These are phyloP conservation scores for Tiliacea aurago DNA, from an alignment of 2,888 invertebrate species.

Conservation along the genomic window DNA sequence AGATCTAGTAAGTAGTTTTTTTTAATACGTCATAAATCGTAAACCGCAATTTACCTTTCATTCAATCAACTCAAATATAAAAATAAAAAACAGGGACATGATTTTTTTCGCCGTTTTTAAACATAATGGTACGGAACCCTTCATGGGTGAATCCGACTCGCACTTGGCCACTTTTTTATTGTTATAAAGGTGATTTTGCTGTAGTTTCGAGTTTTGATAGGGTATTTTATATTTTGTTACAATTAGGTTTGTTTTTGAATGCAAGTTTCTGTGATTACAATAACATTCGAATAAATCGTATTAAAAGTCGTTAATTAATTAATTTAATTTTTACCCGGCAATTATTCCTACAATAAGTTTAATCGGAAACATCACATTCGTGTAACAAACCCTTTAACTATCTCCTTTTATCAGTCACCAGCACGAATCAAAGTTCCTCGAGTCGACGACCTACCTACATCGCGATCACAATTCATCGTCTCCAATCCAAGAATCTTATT, in stretches of 20 bases:
- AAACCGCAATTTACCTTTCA: too few relatives aligned
- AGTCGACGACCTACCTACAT: conserved; percentile 24
- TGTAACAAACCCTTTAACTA: neutral
- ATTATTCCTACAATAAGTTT: neutral
- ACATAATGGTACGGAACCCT: too few relatives aligned
- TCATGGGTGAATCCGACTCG: too few relatives aligned
- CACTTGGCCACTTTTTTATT: too few relatives aligned
- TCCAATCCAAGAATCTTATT: conserved; percentile 47
- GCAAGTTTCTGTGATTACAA: neutral
- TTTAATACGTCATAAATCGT: too few relatives aligned
- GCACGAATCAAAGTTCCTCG: conserved; percentile 28
- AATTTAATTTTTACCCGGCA: too few relatives aligned
- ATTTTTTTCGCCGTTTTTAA: too few relatives aligned
- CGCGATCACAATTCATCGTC: conserved; percentile 51
- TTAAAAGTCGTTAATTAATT: too few relatives aligned
- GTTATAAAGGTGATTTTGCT: conserved; percentile 6
- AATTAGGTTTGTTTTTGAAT: too few relatives aligned
- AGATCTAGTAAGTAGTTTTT: too few relatives aligned
- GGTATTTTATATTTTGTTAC: neutral
- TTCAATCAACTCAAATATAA: too few relatives aligned
- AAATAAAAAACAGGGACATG: too few relatives aligned
- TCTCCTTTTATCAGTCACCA: conserved; percentile 5
- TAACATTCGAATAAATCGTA: neutral
- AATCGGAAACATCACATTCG: neutral
- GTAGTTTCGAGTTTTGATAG: neutral